Base-by-base conservation (phyloP, 2,888 invertebrate genomes). In the Cephus spinipes region DNA sequence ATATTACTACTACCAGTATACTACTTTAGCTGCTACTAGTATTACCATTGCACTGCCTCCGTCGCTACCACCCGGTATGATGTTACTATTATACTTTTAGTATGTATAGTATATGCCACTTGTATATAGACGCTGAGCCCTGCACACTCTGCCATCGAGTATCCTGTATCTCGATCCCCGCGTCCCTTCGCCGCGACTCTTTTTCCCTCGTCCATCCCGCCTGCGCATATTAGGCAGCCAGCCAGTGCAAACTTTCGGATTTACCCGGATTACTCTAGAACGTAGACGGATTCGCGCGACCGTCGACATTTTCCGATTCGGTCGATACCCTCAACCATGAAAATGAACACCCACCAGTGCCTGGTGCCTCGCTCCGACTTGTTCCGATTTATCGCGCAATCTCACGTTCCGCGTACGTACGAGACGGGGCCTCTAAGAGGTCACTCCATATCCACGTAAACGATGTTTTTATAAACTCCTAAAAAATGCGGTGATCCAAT, bases 231-330 rank as follows among this genome's bases (percentile, higher is more conserved):
- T 31, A 71, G 71, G 71, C 71, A 32, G 33, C 71, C 71, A 31
- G 71, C 71, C 31, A 31, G 71, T 71, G 71, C 32, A 71, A 79
- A 80, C 77, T 81, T 80, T 79, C 76, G 76, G 79, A 80, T 81
- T 81, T 81, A 80, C 80, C 77, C 79, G 80, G 76, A 76, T 76
- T 71, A 71, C 78, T 73, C 74, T 33, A 77, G 77, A 81, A 80
- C 77, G 80, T 80, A 80, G 80, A 80, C 75, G 76, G 75, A 77
- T 76, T 73, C 80, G 75, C 75, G 40, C 15, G 75, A 33, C 40
- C 35, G 35, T 78, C 75, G n/a, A 77, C 79, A 78, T 78, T 76
- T 77, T 79, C 77, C 79, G 79, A 77, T 78, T 79, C 77, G 77
- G 69, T 74, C 79, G 81, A 79, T 81, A 55, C 55, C 55, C 55